A percentile compares a stretch with the other conserved stretches of the same genome.
Conservation (phyloP, 1,140 invertebrate species). For the Stegodyphus mimosarum region DNA sequence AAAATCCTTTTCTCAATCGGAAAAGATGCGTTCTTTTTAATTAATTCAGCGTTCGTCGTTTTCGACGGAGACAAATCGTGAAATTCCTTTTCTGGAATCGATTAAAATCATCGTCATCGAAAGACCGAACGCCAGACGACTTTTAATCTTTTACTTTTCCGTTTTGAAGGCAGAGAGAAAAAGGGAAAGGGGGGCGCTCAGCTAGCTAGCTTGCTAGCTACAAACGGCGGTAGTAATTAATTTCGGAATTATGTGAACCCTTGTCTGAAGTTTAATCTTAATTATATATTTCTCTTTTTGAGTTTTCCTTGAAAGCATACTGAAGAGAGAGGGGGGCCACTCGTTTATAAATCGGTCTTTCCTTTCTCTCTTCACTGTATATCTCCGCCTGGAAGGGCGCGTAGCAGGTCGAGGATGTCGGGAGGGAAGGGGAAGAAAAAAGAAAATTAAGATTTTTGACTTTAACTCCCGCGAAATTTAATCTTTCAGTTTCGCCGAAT, state of each 20-base stretch:
- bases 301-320: conserved; percentile 16
- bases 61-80: conserved; percentile 47
- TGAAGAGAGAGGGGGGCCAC: not conserved
- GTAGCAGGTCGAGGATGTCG: too few species aligned
- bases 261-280: conserved; percentile 59
- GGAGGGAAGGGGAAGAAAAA: not conserved
- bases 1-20: conserved; percentile 39
- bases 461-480: conserved; percentile 32
- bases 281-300: conserved; percentile 57
- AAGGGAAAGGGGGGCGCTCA: not conserved
- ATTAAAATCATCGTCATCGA: conserved; percentile 58
- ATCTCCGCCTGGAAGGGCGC: not conserved
- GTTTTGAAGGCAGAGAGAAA: not conserved
- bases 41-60: conserved; percentile 39
- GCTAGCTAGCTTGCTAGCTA: not conserved
- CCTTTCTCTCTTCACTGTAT: not conserved
- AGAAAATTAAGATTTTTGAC: conserved; percentile 29
- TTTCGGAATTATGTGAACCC: conserved; percentile 58
- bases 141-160: conserved; percentile 49
- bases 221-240: conserved; percentile 49
- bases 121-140: conserved; percentile 31
- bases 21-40: conserved; percentile 52
- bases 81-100: conserved; percentile 52
- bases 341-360: conserved; percentile 49
- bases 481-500: conserved; percentile 31